Evolutionary conservation across 35 echinoderm and acorn worm species (phyloP), one percentile per base, ranked within the genome.

Genomic region (Diadema setosum): DNA sequence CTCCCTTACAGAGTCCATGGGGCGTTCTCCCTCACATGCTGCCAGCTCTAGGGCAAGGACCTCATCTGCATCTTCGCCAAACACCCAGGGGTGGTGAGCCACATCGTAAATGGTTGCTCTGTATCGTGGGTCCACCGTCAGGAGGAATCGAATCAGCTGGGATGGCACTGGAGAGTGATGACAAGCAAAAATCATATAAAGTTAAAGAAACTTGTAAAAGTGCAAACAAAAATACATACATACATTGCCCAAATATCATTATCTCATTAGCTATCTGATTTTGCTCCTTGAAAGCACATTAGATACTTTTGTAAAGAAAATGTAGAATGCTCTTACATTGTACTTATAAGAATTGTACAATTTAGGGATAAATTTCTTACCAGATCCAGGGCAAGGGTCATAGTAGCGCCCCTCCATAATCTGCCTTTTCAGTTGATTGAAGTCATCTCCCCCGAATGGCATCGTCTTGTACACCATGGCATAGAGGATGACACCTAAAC

Each of bases 401-500:
- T 83, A 83, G 86, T 94, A 99, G 11, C 81, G 80, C 0, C 92
- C 96, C 37, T 91, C 85, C 26, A 81, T 81, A 8, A 99, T 99
- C 41, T 99, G 93, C 25, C 64, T 64, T 75, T 86, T 89, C 15
- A 99, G 58, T 25, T 64, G 55, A 14, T 70, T 82, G 58, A 95
- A 99, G 40, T 87, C 86, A 14, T 74, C 89, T 14, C 90, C 92
- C 37, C 87, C 81, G 69, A 98, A 98, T 32, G 96, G 96, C 96
- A 99, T 99, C 2, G 93, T 99, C 42, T 84, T 82, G 75, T 99
- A 99, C 0, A 95, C 90, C 81, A 99, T 88, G 24, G 96, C 96
- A 90, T 99, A 99, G 21, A 99, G 83, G 25, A 99, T 89, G 15
- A 99, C 96, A 50, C 96, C 96, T 0, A 99, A 90, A 83, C 96